Base-by-base conservation (phyloP, 1,140 invertebrate species). In the Apis florea region DNA sequence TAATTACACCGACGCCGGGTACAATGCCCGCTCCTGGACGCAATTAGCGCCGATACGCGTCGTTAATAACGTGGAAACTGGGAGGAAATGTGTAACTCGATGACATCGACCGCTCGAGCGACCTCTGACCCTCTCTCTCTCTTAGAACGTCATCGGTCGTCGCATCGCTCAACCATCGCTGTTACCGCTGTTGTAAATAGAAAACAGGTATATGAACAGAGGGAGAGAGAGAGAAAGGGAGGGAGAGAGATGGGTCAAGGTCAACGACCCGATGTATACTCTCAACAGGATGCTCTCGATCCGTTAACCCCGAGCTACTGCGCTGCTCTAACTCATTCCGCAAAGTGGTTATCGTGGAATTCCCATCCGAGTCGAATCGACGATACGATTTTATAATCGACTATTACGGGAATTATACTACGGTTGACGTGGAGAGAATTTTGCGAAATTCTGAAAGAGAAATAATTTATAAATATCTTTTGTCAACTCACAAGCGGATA, bases 231-330 rank as follows among this genome's bases (percentile, higher is more conserved):
- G 31, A 47, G 40, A 49, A 17, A 13, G 40, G 4, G 15, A 9
- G 1, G 54, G 64, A 13, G 53, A 40, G 8, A 80, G 53, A 31
- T 92, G 89, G 92, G 91, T 93, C 92, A 92, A 92, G 90, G 88
- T 85, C 90, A 92, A 92, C 88, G 89, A 91, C 88, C 90, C 87
- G 84, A 88, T 73, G 67, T 71, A 47, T 77, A 53, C 53, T 56
- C 24, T 74, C 76, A 66, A 84, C 83, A 79, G 83, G 80, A 79
- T 88, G 86, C 86, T 86, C 81, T 83, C 80, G 67, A 74, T 70
- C 82, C 84, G 68, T 84, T 72, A 87, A 61, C 71, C 54, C 24
- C 17, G 53, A 70, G 64, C 83, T 83, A 71, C 81, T 40, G 6
- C 31, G 5, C 3, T 4, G 5, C 31, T 82, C 82, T 85, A 79